phyloP scores from a whole-genome alignment of 2,797 vertebrate genomes.

The Myotis planiceps region DNA sequence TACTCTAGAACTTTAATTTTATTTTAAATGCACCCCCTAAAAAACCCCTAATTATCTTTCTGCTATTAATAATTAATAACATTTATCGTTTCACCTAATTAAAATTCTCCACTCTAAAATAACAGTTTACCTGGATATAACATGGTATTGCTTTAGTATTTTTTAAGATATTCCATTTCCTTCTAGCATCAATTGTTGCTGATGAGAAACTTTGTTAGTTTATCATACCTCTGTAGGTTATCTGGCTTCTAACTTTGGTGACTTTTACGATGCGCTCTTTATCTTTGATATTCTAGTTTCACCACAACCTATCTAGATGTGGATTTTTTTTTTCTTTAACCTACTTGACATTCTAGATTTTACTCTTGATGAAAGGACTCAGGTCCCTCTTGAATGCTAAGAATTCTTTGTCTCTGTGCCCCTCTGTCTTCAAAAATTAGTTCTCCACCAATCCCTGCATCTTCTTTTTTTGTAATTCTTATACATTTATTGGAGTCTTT shows the following conservation, averaged over 20 bases:
- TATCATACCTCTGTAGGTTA: neutral
- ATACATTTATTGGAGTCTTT: neutral
- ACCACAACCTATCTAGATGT: constrained; percentile 4
- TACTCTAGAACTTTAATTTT: constrained; percentile 40
- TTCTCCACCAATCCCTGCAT: neutral
- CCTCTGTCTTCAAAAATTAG: constrained; percentile 32
- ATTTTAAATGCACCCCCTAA: neutral
- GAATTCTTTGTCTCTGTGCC: neutral
- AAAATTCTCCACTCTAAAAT: constrained; percentile 38
- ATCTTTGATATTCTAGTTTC: constrained; percentile 43
- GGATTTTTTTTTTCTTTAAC: constrained; percentile 29
- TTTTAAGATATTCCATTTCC: constrained; percentile 15
- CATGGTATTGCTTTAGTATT: constrained; percentile 1
- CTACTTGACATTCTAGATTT: neutral
- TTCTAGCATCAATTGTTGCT: neutral
- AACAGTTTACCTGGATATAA: neutral
- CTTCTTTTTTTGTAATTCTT: neutral
- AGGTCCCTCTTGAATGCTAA: constrained; percentile 6
- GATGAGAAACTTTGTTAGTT: neutral
- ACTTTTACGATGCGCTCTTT: constrained; percentile 51
- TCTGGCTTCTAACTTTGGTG: neutral
- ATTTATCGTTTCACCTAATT: constrained; percentile 39
- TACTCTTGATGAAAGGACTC: constrained; percentile 17
- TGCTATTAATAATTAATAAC: constrained; percentile 10
- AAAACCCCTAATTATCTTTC: constrained; percentile 19